A percentile compares a stretch with the other conserved stretches of the same genome.
Conservation (phyloP, 2,888 invertebrate genomes). For the Himalopsyche tibetana region DNA sequence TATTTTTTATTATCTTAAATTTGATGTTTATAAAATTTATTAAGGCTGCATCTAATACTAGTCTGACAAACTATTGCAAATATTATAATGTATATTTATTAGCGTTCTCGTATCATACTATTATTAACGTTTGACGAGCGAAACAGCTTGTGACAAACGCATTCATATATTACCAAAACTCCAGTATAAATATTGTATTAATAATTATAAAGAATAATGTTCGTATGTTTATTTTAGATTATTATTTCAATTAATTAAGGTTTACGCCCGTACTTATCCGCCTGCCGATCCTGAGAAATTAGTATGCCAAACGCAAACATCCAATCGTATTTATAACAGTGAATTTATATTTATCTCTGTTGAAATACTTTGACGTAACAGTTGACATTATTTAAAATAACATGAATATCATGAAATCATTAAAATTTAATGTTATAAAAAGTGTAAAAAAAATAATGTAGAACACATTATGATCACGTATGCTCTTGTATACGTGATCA, state of each 20-base stretch:
- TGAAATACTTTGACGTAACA: too few relatives aligned
- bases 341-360: too few relatives aligned
- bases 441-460: too few relatives aligned
- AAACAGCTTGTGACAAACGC: not conserved
- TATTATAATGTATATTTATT: slow-evolving; percentile 47
- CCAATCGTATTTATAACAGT: too few relatives aligned
- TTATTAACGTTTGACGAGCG: not conserved
- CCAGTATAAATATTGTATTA: slow-evolving; percentile 33
- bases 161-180: slow-evolving; percentile 39
- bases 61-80: slow-evolving; percentile 55
- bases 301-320: too few relatives aligned
- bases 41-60: slow-evolving; percentile 64
- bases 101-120: slow-evolving; percentile 10
- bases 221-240: not conserved
- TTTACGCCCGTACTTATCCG: slow-evolving; percentile 8
- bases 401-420: too few relatives aligned
- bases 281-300: too few relatives aligned
- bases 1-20: not conserved
- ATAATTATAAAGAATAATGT: not conserved
- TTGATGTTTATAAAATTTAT: slow-evolving; percentile 39
- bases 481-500: too few relatives aligned
- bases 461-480: too few relatives aligned
- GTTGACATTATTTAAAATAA: too few relatives aligned
- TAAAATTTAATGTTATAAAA: too few relatives aligned
- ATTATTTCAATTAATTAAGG: slow-evolving; percentile 1